phyloP scores from a whole-genome alignment of 2,113 vertebrate genomes.

The Tachycineta bicolor region DNA sequence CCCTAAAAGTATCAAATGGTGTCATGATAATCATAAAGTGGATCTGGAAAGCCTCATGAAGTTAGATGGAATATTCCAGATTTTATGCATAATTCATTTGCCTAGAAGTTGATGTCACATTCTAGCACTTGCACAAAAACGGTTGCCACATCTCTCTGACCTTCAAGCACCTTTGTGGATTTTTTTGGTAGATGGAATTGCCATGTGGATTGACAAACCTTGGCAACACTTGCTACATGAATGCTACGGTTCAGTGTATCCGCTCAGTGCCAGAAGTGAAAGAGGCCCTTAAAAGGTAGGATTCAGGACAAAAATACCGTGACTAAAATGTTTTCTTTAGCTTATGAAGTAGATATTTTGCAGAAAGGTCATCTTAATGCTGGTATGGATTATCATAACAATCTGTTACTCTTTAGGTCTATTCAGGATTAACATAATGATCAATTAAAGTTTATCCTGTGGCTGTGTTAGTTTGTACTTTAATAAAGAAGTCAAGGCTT shows the following conservation, averaged over 20 bases:
- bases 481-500: neutral
- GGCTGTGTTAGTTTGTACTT: neutral
- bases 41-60: neutral
- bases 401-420: neutral
- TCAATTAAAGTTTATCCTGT: rapidly evolving
- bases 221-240: constrained; percentile 99
- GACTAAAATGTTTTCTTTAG: neutral
- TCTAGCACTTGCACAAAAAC: rapidly evolving
- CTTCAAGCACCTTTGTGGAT: neutral
- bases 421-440: neutral
- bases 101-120: neutral
- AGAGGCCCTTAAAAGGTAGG: constrained; percentile 90
- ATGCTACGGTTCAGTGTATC: constrained; percentile 98
- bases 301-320: neutral
- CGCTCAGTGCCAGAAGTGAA: constrained; percentile 98
- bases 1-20: neutral
- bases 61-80: neutral
- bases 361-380: neutral
- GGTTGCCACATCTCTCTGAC: neutral
- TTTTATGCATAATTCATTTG: neutral
- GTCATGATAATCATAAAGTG: neutral
- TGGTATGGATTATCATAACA: neutral
- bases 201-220: constrained; percentile 96
- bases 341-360: neutral
- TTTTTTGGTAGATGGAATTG: constrained; percentile 89